Evolutionary conservation across 2,113 vertebrate genomes (phyloP).

Genomic region (Alligator sinensis): DNA sequence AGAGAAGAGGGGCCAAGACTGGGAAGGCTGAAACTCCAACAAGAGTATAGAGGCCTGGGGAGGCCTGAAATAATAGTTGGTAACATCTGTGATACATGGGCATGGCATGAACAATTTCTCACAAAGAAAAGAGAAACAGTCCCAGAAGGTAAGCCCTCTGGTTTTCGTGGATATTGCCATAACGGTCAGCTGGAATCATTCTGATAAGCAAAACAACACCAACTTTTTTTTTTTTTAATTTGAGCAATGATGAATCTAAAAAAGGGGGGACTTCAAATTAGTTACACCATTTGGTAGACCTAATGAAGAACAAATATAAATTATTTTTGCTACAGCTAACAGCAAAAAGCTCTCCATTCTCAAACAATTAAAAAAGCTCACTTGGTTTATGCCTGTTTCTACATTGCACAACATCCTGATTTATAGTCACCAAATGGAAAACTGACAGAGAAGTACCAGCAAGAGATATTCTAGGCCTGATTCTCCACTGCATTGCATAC

Average conservation of each 20-base stretch:
- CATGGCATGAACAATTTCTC: neutral
- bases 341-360: neutral
- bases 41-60: too few species aligned
- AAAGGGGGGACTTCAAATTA: accelerated
- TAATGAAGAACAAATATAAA: neutral
- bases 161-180: neutral
- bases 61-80: too few species aligned
- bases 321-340: accelerated
- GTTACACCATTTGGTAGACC: neutral
- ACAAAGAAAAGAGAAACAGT: neutral
- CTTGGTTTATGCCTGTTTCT: neutral
- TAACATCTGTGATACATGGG: too few species aligned
- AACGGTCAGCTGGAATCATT: neutral
- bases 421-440: neutral
- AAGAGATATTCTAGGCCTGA: neutral
- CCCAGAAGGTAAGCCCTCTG: neutral
- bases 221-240: slow-evolving; percentile 7
- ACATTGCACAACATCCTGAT: neutral
- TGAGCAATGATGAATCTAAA: neutral
- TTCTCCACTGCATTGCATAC: neutral
- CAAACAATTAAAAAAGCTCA: neutral
- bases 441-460: neutral
- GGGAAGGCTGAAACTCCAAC: too few species aligned
- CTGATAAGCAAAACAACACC: neutral
- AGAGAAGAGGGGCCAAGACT: too few species aligned